phyloP scores from a whole-genome alignment of 1,140 invertebrate species.

The Drosophila suzukii region DNA sequence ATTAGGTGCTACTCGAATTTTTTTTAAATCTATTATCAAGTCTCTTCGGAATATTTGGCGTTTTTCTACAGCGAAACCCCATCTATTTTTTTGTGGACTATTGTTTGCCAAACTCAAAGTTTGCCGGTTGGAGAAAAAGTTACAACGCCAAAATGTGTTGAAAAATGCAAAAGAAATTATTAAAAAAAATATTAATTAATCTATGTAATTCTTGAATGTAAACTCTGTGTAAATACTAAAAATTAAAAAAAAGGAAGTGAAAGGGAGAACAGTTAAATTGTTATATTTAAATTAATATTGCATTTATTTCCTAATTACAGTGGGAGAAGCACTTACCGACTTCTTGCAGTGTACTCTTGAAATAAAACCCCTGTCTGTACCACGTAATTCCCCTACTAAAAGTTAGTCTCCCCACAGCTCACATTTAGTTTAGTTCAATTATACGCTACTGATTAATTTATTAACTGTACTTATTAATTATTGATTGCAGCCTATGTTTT shows the following conservation, averaged over 20 bases:
- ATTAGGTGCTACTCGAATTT: slow-evolving; percentile 61
- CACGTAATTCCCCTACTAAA: slow-evolving; percentile 38
- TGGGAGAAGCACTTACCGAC: slow-evolving; percentile 58
- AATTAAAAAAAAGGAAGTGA: slow-evolving; percentile 13
- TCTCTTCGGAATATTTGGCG: slow-evolving; percentile 12
- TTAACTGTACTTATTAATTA: slow-evolving; percentile 78
- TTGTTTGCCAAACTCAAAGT: slow-evolving; percentile 76
- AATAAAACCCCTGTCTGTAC: slow-evolving; percentile 51
- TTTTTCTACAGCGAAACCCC: slow-evolving; percentile 5
- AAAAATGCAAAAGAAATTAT: slow-evolving; percentile 48
- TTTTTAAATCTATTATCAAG: slow-evolving; percentile 16
- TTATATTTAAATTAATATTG: slow-evolving; percentile 61
- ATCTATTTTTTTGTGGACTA: slow-evolving; percentile 34
- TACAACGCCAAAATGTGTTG: slow-evolving; percentile 67
- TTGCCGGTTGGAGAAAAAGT: slow-evolving; percentile 42
- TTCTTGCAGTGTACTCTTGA: slow-evolving; percentile 77
- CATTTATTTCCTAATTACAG: slow-evolving; percentile 79
- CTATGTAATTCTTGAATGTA: slow-evolving; percentile 46
- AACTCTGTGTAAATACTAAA: slow-evolving; percentile 78
- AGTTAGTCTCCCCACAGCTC: slow-evolving; percentile 23
- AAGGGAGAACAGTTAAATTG: slow-evolving; percentile 19
- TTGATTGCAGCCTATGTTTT: slow-evolving; percentile 35
- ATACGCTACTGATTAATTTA: slow-evolving; percentile 77
- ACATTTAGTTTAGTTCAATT: slow-evolving; percentile 61
- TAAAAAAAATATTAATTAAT: slow-evolving; percentile 32